phyloP scores from a whole-genome alignment of 1,140 invertebrate genomes.

The Zaprionus tsacasi region DNA sequence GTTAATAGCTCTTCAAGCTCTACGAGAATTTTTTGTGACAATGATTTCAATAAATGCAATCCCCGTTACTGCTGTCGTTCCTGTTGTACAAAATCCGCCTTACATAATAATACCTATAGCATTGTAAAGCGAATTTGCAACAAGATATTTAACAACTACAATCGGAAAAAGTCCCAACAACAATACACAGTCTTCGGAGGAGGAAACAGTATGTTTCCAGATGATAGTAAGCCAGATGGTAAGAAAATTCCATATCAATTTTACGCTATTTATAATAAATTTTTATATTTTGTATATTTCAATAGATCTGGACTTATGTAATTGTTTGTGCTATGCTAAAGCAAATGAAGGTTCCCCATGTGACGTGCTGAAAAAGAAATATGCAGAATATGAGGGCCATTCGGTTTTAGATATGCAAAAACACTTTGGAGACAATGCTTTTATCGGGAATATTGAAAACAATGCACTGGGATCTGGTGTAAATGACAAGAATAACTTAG shows the following conservation, averaged over 20 bases:
- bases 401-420: not conserved
- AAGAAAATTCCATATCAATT: not conserved
- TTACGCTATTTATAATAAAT: not conserved
- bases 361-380: not conserved
- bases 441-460: not conserved
- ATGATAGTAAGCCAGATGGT: not conserved
- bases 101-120: slow-evolving; percentile 58
- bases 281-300: not conserved
- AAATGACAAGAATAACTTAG: not conserved
- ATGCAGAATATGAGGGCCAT: not conserved
- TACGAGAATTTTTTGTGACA: slow-evolving; percentile 56
- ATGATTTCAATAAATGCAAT: slow-evolving; percentile 46
- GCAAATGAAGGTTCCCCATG: not conserved
- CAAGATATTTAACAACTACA: slow-evolving; percentile 62
- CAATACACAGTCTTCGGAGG: slow-evolving; percentile 63
- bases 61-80: slow-evolving; percentile 32
- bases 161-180: slow-evolving; percentile 55
- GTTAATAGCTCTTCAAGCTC: slow-evolving; percentile 54
- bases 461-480: not conserved
- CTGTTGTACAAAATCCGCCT: slow-evolving; percentile 28
- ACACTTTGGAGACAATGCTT: not conserved
- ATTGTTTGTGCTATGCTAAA: not conserved
- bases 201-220: slow-evolving; percentile 53
- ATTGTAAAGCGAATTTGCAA: slow-evolving; percentile 64
- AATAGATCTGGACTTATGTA: not conserved